Evolutionary conservation across 1,140 invertebrate genomes (phyloP).

Genomic region (Ceratosolen solmsi): DNA sequence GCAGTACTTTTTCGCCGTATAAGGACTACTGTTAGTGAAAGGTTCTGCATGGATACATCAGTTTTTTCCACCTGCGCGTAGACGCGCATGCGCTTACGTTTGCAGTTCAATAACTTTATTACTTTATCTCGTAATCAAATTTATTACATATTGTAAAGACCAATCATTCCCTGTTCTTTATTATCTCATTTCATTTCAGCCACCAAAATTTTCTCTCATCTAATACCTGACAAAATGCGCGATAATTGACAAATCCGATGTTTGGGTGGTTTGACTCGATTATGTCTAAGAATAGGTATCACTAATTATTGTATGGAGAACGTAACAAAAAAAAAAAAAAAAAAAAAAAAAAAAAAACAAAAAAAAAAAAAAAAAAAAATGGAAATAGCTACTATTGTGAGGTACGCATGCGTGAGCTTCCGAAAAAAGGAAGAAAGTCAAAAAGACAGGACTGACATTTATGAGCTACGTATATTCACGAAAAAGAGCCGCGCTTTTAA

Average conservation of each 20-base stretch:
- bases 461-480: constrained; percentile 9
- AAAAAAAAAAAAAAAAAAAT: too few relatives aligned
- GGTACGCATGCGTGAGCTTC: neutral
- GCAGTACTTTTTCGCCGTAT: constrained; percentile 39
- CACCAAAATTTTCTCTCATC: neutral
- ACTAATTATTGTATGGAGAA: constrained; percentile 36
- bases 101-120: constrained; percentile 37
- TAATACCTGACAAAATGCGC: neutral
- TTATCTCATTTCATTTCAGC: neutral
- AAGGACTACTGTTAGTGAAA: constrained; percentile 42
- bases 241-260: neutral
- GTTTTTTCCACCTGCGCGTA: neutral
- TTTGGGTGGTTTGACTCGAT: constrained; percentile 1
- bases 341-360: too few relatives aligned
- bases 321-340: too few relatives aligned
- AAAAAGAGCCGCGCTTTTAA: neutral
- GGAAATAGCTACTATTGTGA: neutral
- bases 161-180: neutral
- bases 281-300: constrained; percentile 33
- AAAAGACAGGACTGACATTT: neutral
- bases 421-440: constrained; percentile 14
- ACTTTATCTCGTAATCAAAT: constrained; percentile 38
- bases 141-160: constrained; percentile 28
- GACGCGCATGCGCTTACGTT: neutral
- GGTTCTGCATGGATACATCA: constrained; percentile 27